Evolutionary conservation across 2,113 vertebrate species (phyloP), one percentile per base, ranked within the genome.

Genomic region (Okapia johnstoni): DNA sequence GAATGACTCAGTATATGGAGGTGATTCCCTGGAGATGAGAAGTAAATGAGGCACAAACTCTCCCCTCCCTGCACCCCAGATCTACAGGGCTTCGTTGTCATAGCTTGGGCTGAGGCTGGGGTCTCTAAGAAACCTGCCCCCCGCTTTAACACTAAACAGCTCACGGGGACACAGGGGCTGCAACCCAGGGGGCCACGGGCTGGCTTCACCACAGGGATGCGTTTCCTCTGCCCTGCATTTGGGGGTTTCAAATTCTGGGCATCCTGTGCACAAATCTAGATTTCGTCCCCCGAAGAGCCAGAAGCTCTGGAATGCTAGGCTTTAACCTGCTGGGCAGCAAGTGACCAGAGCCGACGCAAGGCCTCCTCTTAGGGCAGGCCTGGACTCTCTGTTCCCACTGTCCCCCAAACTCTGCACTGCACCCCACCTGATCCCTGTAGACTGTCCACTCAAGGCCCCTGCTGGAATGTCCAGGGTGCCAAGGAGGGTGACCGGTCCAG

Each of bases 11-110:
- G 43, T 36, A 5, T 23, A 17, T 15, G 19, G 50, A 66, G 19
- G 17, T 4, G 30, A 36, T 6, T 1, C 30, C 58, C 33, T 48
- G 0, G 1, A 13, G 10, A 46, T 25, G 16, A 7, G 23, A 26
- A 77, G 55, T 19, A 25, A 55, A 4, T 2, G 43, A 85, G 25
- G 50, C 2, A 28, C 33, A 9, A 12, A 23, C 7, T 9, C 19
- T 3, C 16, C 16, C 6, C 60, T 61, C 21, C 15, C 85, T 15
- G 52, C 8, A 25, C 25, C 46, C 76, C 77, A 85, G 6, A 15
- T 28, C 25, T 4, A 4, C 0, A 5, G 50, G 21, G 17, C 26
- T 54, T 76, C 46, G 33, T 55, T 48, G 10, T 36, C 61, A 50
- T 40, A 40, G 28, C 15, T 14, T 7, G 26, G 73, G 61, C 66